Conservation (phyloP, 2,113 vertebrate species). For the Vulpes ferrilata region DNA sequence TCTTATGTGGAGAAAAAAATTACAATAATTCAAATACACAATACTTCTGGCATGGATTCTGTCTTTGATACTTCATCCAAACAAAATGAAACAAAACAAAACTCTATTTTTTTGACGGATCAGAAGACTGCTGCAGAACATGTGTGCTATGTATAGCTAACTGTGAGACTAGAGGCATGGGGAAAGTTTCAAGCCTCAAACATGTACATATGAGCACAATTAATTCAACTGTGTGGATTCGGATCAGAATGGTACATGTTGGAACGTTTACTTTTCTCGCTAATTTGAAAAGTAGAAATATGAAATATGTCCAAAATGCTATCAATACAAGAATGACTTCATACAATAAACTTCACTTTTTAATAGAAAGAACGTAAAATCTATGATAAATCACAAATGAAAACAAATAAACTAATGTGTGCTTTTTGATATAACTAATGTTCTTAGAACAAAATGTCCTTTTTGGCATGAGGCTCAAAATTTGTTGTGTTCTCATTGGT, state of each 20-base stretch:
- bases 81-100: not conserved
- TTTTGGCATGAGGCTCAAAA: slow-evolving; percentile 61
- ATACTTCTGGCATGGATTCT: not conserved
- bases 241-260: not conserved
- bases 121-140: not conserved
- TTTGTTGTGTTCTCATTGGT: slow-evolving; percentile 50
- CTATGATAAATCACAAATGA: slow-evolving; percentile 61
- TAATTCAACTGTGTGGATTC: not conserved
- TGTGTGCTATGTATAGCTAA: not conserved
- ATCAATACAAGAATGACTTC: slow-evolving; percentile 12
- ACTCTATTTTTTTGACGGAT: not conserved
- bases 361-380: slow-evolving; percentile 39
- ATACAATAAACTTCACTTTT: not conserved
- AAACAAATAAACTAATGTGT: not conserved
- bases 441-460: slow-evolving; percentile 71
- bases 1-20: not conserved
- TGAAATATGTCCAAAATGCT: not conserved
- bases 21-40: not conserved
- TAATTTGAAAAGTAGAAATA: slow-evolving; percentile 3
- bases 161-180: not conserved
- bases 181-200: not conserved
- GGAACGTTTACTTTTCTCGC: slow-evolving; percentile 6
- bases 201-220: not conserved
- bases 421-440: slow-evolving; percentile 52
- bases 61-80: not conserved